Evolutionary conservation across 1,140 invertebrate genomes (phyloP), one percentile per base, ranked within the genome.

Genomic region (Atopsyche davidsoni): DNA sequence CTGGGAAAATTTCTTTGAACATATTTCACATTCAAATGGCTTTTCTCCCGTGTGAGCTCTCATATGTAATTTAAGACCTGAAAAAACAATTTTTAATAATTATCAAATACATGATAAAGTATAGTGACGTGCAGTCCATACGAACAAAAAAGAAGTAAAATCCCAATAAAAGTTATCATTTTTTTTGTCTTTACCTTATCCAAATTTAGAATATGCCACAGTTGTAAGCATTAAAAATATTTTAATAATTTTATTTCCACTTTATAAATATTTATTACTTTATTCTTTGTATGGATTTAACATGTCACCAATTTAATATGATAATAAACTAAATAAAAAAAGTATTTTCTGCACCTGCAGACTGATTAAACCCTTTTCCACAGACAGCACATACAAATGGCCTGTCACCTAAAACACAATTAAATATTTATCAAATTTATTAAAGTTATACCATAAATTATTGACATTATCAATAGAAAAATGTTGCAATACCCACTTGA

Each of bases 21-120:
- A 58, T 13, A 58, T 52, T 28, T 58, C 57, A 32, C 57, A 58
- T 28, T 55, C 45, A 42, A 19, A 55, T 2, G 52, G 52, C 40
- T 55, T 51, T 45, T 58, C 57, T 3, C 57, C 57, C 18, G 52
- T 55, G 22, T 58, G 57, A 13, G 53, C 45, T 41, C 53, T 40
- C 48, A 55, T 58, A 23, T 58, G 57, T 41, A 25, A 54, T 49
- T 58, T 58, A 16, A 58, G 41, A 28, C 57, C 57, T 58, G 13
- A 23, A 51, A 45, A 19, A 25, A 41, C 31, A 42, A 41, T n/a
- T n/a, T n/a, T n/a, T n/a, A n/a, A n/a, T n/a, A n/a, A n/a, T n/a
- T n/a, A n/a, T n/a, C n/a, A n/a, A n/a, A n/a, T n/a, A n/a, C n/a
- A n/a, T n/a, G n/a, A n/a, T n/a, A n/a, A n/a, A n/a, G n/a, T n/a